Evolutionary conservation across 2,888 invertebrate species (phyloP), one percentile per base, ranked within the genome.

Genomic region (Leptogaster cylindrica): DNA sequence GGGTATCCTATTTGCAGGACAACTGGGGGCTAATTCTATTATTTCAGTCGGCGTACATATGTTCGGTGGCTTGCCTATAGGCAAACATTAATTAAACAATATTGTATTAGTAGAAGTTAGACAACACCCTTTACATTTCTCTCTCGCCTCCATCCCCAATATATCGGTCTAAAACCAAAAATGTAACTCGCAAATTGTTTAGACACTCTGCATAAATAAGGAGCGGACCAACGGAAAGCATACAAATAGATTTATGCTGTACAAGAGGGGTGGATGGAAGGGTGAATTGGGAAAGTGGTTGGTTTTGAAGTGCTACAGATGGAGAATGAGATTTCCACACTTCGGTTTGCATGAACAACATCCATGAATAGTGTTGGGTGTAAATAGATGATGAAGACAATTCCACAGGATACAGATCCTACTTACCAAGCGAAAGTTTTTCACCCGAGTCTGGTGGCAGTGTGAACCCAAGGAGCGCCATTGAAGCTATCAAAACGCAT

Each of bases 361-460:
- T n/a, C n/a, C n/a, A n/a, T n/a, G n/a, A n/a, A n/a, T n/a, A n/a
- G n/a, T n/a, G n/a, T n/a, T n/a, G n/a, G n/a, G n/a, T n/a, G n/a
- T n/a, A n/a, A n/a, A n/a, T n/a, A n/a, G n/a, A n/a, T n/a, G n/a
- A n/a, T n/a, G n/a, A n/a, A n/a, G n/a, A n/a, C n/a, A n/a, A n/a
- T n/a, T n/a, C n/a, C n/a, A n/a, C n/a, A n/a, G n/a, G n/a, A n/a
- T n/a, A n/a, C 18, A 23, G 44, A 28, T 28, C 10, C 20, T 72
- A 80, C 78, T 78, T 87, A 93, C 95, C 96, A 82, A 99, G 87
- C 75, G 98, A 97, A 75, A 99, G 90, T 84, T 99, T 99, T 85
- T 99, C 98, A 80, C 99, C 98, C 74, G 97, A 97, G 85, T 99
- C 98, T 75, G 97, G 97, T 76, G 99, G 98, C 82, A 99, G 86